Conservation (phyloP, 2,797 vertebrate genomes). For the Scolopax bukidnonensis region DNA sequence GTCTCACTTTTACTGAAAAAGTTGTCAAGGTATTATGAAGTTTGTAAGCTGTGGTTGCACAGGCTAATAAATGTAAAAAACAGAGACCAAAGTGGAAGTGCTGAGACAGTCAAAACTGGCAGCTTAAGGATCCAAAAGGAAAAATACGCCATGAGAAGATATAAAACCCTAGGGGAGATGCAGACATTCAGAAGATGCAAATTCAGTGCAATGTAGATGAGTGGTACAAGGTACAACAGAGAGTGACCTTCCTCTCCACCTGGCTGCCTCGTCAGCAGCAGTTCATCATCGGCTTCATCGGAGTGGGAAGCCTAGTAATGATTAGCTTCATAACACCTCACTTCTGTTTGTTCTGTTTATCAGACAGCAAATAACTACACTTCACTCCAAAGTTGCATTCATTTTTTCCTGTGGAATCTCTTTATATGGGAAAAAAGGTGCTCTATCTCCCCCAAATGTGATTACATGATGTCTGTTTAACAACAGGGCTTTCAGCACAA, state of each 20-base stretch:
- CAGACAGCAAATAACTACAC: neutral
- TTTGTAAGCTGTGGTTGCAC: neutral
- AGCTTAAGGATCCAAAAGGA: neutral
- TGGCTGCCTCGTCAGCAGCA: neutral
- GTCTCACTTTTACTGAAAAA: neutral
- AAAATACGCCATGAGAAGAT: neutral
- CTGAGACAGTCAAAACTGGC: neutral
- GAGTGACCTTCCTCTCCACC: neutral
- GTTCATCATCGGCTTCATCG: fast-evolving
- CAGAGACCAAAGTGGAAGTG: fast-evolving
- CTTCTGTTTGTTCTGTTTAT: neutral
- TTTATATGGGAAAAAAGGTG: neutral
- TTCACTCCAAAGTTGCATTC: neutral
- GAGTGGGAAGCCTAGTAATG: neutral
- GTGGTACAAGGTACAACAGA: neutral
- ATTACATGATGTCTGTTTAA: neutral
- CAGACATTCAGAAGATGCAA: neutral
- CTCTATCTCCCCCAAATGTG: neutral
- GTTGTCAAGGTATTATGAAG: neutral
- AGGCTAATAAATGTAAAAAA: fast-evolving
- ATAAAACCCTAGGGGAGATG: neutral
- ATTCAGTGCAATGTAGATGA: neutral
- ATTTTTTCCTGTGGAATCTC: neutral
- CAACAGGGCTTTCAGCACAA: neutral
- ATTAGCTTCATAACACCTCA: neutral